Evolutionary conservation across 2,888 invertebrate species (phyloP).

Genomic region (Tortrix viridana): DNA sequence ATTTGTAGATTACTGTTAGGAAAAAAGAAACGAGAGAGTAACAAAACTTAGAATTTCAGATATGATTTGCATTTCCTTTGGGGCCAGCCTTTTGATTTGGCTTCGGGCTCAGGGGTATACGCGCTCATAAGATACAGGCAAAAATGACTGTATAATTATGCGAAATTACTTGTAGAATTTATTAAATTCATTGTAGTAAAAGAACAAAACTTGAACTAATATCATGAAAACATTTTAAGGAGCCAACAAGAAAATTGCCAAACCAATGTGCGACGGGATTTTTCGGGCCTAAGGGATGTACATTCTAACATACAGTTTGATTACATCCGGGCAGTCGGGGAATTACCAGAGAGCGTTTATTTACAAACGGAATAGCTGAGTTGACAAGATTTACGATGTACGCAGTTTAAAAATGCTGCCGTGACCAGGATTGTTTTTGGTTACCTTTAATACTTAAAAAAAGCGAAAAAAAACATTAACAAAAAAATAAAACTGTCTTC

Average conservation of each 20-base stretch:
- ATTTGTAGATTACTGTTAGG: constrained; percentile 22
- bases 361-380: constrained; percentile 23
- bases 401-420: constrained; percentile 9
- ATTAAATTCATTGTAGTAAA: no score
- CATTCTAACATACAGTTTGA: constrained; percentile 32
- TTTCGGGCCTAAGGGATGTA: constrained; percentile 30
- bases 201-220: no score
- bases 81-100: constrained; percentile 22
- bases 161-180: no score
- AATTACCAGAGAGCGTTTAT: constrained; percentile 27
- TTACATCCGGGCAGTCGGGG: constrained; percentile 33
- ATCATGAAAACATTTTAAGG: no score
- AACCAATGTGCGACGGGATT: constrained; percentile 3
- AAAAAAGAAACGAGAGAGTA: constrained; percentile 11
- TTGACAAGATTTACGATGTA: constrained; percentile 33
- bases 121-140: not conserved
- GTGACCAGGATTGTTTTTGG: constrained; percentile 9
- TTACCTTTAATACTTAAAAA: not conserved
- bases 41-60: constrained; percentile 26
- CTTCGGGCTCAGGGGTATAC: constrained; percentile 17
- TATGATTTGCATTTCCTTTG: constrained; percentile 32
- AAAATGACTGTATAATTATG: not conserved
- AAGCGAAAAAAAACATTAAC: no score
- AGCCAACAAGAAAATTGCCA: no score
- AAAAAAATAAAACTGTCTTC: no score